Base-by-base conservation (phyloP, 2,797 vertebrate genomes). In the Chlorospingus flavigularis region DNA sequence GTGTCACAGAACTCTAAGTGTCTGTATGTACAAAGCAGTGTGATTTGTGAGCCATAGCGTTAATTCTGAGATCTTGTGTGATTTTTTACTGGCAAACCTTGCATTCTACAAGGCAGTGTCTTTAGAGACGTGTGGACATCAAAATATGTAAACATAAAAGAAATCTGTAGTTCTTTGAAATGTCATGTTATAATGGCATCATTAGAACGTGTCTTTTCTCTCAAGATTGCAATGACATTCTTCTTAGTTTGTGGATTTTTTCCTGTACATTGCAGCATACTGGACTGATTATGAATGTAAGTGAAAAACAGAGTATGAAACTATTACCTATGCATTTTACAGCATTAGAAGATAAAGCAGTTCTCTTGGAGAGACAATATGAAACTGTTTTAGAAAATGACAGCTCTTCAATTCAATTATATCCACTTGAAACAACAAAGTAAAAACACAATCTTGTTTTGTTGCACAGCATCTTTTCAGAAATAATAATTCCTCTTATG, bases 381-480 rank as follows among this genome's bases (percentile, higher is more conserved):
- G 71, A 90, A 94, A 76, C 67, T 28, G 53, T 72, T 68, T 54
- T 78, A 74, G 53, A 79, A 94, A 89, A 85, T 94, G 88, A 93
- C 92, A 92, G 60, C 45, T 93, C 78, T 92, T 94, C 88, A 88
- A 7, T 92, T 94, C 88, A 90, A 6, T 94, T 88, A 78, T 66
- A 63, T 76, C 77, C 84, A 54, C 53, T 79, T 92, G 62, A 94
- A 53, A 74, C 74, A 86, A 50, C 53, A 82, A 85, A 86, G 80
- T 85, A 76, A 94, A 95, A 31, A 0, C n/a, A 57, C 60, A 88
- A 33, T 70, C 89, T 91, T 88, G 40, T 85, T 90, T 87, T 63
- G 8, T 62, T 90, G 61, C 10, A 30, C 24, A 53, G 11, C 68
- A 53, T 74, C 76, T 35, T 39, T 93, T 91, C 72, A 94, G 80